Percentiles rank a stretch among this genome's conserved stretches.
These are phyloP conservation scores for Epizoanthus rinbou DNA, from an alignment of 92 coral and sea anemone species.

Conservation along the genomic window DNA sequence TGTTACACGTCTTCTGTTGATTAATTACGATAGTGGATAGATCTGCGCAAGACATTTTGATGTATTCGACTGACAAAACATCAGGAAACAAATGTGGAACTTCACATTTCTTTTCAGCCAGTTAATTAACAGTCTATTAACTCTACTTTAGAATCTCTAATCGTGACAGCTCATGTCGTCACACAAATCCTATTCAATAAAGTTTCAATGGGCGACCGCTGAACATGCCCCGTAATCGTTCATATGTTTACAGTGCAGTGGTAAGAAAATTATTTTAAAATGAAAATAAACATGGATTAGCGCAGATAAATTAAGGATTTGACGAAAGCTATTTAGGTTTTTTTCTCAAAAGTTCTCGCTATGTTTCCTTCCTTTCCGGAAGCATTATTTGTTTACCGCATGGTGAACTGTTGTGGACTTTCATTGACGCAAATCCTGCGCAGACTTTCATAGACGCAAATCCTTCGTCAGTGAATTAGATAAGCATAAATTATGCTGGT, in stretches of 20 bases:
- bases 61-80: neutral
- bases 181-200: neutral
- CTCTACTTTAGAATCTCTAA: neutral
- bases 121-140: conserved; percentile 17
- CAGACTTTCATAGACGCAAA: neutral
- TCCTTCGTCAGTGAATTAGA: neutral
- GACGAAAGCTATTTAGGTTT: neutral
- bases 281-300: neutral
- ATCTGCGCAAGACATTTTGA: too few relatives aligned
- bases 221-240: neutral
- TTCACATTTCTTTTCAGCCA: neutral
- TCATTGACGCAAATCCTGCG: neutral
- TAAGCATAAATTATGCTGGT: neutral
- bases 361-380: neutral
- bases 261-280: neutral
- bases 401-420: neutral
- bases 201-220: neutral
- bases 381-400: neutral
- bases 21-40: too few relatives aligned
- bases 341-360: neutral
- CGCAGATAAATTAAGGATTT: neutral
- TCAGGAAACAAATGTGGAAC: neutral
- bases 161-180: neutral
- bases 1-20: too few relatives aligned
- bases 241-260: neutral